Conservation (phyloP, 2,113 vertebrate species). For the Maccullochella peelii region DNA sequence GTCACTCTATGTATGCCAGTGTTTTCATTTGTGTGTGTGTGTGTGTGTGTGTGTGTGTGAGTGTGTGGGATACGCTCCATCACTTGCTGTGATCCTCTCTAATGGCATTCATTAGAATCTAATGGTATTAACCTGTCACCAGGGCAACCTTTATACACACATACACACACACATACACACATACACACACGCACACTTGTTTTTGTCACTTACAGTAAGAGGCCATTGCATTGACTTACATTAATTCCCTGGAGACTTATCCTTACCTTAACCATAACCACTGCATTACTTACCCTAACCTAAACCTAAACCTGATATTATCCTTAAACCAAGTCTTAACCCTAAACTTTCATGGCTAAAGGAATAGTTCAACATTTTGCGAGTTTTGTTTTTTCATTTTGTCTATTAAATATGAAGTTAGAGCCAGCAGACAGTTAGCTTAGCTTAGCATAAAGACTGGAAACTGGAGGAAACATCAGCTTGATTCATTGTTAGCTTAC, state of each 20-base stretch:
- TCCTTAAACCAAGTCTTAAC: too few relatives aligned
- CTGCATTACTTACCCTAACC: neutral
- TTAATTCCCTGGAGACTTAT: neutral
- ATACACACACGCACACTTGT: neutral
- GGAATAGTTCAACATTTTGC: too few relatives aligned
- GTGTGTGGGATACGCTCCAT: neutral
- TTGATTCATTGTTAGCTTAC: too few relatives aligned
- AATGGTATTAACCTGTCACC: slow-evolving; percentile 13
- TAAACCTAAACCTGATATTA: too few relatives aligned
- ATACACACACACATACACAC: neutral
- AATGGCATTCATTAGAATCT: slow-evolving; percentile 25
- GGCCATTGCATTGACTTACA: neutral
- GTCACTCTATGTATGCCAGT: neutral
- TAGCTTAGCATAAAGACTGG: too few relatives aligned
- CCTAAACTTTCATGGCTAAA: too few relatives aligned
- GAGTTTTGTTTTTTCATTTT: too few relatives aligned
- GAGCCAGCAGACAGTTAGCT: too few relatives aligned
- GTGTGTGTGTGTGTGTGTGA: neutral
- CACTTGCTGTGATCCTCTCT: slow-evolving; percentile 18
- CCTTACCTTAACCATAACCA: neutral
- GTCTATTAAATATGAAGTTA: too few relatives aligned
- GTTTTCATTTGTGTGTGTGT: neutral
- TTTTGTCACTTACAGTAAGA: neutral
- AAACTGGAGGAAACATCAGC: too few relatives aligned
- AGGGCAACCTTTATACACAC: neutral